These are phyloP conservation scores for Drosophila nr. perissopoda DNA, from an alignment of 2,888 invertebrate species.

Conservation along the genomic window DNA sequence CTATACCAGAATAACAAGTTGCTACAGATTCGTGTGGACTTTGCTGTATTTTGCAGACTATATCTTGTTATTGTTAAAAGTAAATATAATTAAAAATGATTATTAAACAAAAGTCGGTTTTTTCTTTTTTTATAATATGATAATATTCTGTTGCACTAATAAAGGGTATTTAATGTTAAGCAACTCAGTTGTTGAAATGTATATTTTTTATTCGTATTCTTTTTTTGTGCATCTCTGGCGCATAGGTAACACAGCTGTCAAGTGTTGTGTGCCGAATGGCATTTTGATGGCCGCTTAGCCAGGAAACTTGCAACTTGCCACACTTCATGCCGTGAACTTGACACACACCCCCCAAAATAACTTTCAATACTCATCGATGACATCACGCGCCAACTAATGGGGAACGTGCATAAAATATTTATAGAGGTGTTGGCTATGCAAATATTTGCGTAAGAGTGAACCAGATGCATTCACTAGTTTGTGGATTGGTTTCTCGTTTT, in stretches of 20 bases:
- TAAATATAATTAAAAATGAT: not conserved
- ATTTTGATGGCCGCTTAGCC: constrained; percentile 60
- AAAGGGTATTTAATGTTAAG: constrained; percentile 5
- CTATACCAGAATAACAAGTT: not conserved
- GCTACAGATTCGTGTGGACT: not conserved
- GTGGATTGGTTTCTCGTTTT: constrained; percentile 46
- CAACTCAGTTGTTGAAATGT: not conserved
- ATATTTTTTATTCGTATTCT: not conserved
- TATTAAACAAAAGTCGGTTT: not conserved
- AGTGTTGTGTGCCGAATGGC: constrained; percentile 29
- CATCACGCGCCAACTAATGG: constrained; percentile 65
- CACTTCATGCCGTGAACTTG: constrained; percentile 54
- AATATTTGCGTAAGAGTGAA: constrained; percentile 17
- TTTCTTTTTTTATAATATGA: not conserved
- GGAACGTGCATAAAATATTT: constrained; percentile 62
- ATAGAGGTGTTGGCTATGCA: constrained; percentile 17
- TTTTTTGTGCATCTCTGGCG: constrained; percentile 10
- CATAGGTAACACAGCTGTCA: constrained; percentile 55
- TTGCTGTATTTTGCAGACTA: not conserved
- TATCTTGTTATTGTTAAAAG: not conserved
- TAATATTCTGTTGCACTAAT: not conserved
- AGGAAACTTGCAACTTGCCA: constrained; percentile 42
- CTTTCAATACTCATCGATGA: constrained; percentile 54
- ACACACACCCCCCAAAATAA: constrained; percentile 34
- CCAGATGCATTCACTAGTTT: constrained; percentile 15